Conservation (phyloP, 53 echinoderm and acorn worm species). For the Henricia sp. region DNA sequence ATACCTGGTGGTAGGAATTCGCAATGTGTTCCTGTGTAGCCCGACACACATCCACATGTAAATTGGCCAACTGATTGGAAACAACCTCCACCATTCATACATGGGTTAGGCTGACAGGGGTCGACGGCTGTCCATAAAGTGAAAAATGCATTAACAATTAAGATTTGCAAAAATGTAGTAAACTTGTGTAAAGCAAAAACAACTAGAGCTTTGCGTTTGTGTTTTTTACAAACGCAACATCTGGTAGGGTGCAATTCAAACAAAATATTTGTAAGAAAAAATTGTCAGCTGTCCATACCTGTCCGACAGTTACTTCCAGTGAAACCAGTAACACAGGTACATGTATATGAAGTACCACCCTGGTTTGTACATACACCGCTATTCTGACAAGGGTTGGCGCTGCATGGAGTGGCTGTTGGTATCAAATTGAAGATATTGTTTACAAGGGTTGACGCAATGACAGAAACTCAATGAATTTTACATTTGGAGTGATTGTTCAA, state of each 20-base stretch:
- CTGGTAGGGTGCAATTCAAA: neutral
- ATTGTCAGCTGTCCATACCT: neutral
- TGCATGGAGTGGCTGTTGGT: neutral
- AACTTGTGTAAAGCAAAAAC: neutral
- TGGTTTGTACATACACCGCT: neutral
- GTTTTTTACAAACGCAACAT: neutral
- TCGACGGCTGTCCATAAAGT: neutral
- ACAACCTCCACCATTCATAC: constrained; percentile 21
- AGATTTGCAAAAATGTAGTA: neutral
- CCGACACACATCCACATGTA: neutral
- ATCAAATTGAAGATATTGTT: neutral
- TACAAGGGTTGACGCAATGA: neutral
- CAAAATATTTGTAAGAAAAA: neutral
- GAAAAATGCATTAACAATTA: neutral
- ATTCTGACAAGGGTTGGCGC: constrained; percentile 6
- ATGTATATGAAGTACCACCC: neutral
- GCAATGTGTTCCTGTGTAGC: neutral
- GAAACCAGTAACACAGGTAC: neutral
- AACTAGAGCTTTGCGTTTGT: neutral
- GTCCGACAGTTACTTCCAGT: constrained; percentile 3
- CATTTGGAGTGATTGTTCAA: no score
- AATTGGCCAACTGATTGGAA: neutral
- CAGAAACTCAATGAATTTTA: neutral
- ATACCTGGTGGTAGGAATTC: no score
- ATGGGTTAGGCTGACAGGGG: neutral